Conservation (phyloP, 2,797 vertebrate species). For the Sternotherus odoratus region DNA sequence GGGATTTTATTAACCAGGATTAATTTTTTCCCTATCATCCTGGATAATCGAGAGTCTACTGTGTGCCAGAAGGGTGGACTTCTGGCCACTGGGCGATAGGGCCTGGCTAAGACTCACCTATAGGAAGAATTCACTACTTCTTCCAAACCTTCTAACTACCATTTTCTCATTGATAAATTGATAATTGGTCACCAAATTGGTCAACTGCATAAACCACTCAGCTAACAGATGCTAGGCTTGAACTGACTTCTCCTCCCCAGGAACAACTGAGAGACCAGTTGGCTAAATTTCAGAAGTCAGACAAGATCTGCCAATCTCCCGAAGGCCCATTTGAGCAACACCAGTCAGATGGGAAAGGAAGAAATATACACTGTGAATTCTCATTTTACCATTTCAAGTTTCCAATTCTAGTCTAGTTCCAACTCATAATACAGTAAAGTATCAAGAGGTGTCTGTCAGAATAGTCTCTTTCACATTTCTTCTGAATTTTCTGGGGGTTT, state of each 20-base stretch:
- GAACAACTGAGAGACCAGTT: slow-evolving; percentile 39
- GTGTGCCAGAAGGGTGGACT: neutral
- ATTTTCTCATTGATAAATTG: neutral
- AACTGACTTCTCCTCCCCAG: slow-evolving; percentile 8
- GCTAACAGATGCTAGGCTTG: slow-evolving; percentile 20
- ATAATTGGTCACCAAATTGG: neutral
- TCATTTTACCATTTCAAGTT: neutral
- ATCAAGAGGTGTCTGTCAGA: neutral
- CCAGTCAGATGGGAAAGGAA: neutral
- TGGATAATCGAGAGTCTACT: no score
- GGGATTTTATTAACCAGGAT: no score
- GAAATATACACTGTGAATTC: neutral
- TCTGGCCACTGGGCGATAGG: neutral
- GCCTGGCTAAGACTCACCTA: neutral
- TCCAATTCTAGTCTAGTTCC: neutral
- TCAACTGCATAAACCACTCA: neutral
- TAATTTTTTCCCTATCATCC: no score
- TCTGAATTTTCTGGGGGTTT: slow-evolving; percentile 41
- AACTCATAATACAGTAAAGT: neutral
- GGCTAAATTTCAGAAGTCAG: slow-evolving; percentile 20
- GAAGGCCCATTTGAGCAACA: neutral
- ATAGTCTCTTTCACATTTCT: slow-evolving; percentile 6
- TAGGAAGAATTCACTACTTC: fast-evolving
- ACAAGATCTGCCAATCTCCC: neutral
- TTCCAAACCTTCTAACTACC: neutral